These are phyloP conservation scores for Pseudomugil gertrudae DNA, from an alignment of 2,797 vertebrate genomes.

Conservation along the genomic window DNA sequence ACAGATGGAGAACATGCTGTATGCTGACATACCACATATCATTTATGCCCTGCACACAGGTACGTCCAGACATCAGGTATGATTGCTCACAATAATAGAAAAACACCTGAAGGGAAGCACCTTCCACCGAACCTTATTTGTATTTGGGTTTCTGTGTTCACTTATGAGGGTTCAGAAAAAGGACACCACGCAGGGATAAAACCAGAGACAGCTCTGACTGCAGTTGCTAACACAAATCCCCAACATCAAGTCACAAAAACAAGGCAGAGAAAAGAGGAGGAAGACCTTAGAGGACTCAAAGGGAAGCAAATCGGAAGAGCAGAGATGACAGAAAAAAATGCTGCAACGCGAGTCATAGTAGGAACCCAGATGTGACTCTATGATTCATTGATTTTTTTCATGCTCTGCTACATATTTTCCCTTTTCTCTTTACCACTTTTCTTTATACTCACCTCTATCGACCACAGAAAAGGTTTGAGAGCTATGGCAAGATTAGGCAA, in stretches of 20 bases:
- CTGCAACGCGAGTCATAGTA: conserved; percentile 44
- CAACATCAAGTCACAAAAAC: conserved; percentile 52
- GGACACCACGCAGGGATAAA: conserved; percentile 72
- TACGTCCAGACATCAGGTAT: conserved; percentile 53
- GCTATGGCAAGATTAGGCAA: conserved; percentile 71
- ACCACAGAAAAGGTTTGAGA: conserved; percentile 69
- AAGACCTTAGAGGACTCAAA: conserved; percentile 31
- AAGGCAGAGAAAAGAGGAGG: conserved; percentile 33
- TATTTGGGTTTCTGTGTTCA: conserved; percentile 65
- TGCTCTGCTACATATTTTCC: conserved; percentile 28
- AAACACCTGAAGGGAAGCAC: conserved; percentile 65
- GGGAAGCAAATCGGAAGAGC: conserved; percentile 31
- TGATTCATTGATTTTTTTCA: conserved; percentile 53
- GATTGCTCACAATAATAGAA: conserved; percentile 59
- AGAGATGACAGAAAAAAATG: conserved; percentile 51
- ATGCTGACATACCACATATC: conserved; percentile 29
- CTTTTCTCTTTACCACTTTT: conserved; percentile 29
- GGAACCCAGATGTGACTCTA: conserved; percentile 69
- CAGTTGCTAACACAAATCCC: conserved; percentile 69
- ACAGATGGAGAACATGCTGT: not conserved
- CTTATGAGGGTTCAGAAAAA: conserved; percentile 73
- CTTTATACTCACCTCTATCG: conserved; percentile 56
- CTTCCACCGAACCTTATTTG: conserved; percentile 58
- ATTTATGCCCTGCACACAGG: conserved; percentile 39
- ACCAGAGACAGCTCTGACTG: conserved; percentile 53